Conservation (phyloP, 2,888 invertebrate genomes). For the Apeira syringaria region DNA sequence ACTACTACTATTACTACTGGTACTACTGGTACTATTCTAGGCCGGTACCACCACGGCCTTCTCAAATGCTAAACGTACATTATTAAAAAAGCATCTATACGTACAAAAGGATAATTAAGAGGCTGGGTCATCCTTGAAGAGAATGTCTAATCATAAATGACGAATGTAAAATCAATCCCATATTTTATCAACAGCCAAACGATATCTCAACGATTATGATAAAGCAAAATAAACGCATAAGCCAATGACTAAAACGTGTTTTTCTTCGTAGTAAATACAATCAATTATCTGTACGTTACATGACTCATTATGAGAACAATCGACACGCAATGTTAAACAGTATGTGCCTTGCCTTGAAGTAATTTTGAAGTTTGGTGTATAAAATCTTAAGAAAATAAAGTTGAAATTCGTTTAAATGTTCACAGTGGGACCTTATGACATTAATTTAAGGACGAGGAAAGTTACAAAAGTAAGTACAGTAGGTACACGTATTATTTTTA, state of each 20-base stretch:
- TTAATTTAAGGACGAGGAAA: constrained; percentile 10
- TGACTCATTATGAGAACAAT: constrained; percentile 25
- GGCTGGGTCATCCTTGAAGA: no score
- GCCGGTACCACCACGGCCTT: no score
- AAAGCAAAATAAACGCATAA: constrained; percentile 19
- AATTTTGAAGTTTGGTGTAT: constrained; percentile 12
- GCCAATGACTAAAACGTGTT: constrained; percentile 24
- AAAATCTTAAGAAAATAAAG: constrained; percentile 1
- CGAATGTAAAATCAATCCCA: constrained; percentile 2
- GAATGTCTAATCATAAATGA: no score
- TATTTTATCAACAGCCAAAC: not conserved
- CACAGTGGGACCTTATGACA: constrained; percentile 18
- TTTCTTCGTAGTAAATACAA: constrained; percentile 23
- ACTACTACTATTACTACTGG: no score
- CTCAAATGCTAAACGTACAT: no score
- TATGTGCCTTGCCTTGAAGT: constrained; percentile 18
- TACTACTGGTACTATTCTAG: no score
- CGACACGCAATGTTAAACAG: constrained; percentile 21
- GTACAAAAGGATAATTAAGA: no score
- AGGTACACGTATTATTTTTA: no score
- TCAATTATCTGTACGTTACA: constrained; percentile 28
- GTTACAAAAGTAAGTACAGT: constrained; percentile 8
- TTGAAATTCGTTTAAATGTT: constrained; percentile 11
- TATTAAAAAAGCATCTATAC: no score
- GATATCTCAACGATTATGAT: constrained; percentile 11